A percentile compares a stretch with the other conserved stretches of the same genome.
Evolutionary conservation across 2,797 vertebrate species (phyloP).

Genomic region (Lagocephalus sceleratus): DNA sequence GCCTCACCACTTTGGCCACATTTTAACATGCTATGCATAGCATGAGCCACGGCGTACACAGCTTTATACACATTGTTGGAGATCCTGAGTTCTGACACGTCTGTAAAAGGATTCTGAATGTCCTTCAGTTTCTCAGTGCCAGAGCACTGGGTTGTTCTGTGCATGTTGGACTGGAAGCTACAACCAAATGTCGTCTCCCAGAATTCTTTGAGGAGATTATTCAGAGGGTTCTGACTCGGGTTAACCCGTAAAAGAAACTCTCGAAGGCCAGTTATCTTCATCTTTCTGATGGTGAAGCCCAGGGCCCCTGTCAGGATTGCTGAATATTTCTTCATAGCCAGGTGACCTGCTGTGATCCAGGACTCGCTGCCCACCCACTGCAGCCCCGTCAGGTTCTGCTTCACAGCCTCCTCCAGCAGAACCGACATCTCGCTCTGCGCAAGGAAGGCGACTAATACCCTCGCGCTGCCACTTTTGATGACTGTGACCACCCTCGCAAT

Average conservation of each 20-base stretch:
- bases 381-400: constrained; percentile 72
- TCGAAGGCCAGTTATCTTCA: constrained; percentile 64
- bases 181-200: constrained; percentile 75
- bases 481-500: constrained; percentile 60
- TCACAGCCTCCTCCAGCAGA: constrained; percentile 70
- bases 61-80: constrained; percentile 78
- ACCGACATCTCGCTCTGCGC: constrained; percentile 72
- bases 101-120: constrained; percentile 65
- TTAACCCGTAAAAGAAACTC: constrained; percentile 70
- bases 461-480: constrained; percentile 67
- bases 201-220: constrained; percentile 67
- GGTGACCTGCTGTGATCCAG: constrained; percentile 73
- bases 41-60: constrained; percentile 71
- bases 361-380: constrained; percentile 80
- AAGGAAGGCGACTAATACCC: constrained; percentile 73
- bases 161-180: constrained; percentile 40
- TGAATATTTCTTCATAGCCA: constrained; percentile 57
- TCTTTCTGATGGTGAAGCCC: constrained; percentile 72
- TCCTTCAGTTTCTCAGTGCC: constrained; percentile 68
- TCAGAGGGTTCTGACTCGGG: constrained; percentile 59
- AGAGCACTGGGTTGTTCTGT: constrained; percentile 51
- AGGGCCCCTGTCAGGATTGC: constrained; percentile 68
- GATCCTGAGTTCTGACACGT: constrained; percentile 75
- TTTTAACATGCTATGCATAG: constrained; percentile 58
- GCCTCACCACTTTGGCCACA: constrained; percentile 38